Conservation (phyloP, 2,888 invertebrate genomes). For the Sinhomidia bicolor region DNA sequence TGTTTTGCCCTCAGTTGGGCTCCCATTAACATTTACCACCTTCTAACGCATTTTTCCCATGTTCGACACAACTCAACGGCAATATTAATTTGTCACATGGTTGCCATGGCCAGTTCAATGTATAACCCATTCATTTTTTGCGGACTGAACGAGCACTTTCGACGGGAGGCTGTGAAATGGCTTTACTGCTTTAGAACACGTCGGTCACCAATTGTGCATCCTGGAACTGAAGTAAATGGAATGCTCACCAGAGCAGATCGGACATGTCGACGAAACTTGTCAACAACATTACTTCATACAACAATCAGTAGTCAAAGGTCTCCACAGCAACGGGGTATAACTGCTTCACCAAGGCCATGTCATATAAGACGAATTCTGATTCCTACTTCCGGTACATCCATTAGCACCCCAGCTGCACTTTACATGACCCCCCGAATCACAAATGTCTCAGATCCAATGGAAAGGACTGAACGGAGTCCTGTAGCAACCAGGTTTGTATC, state of each 20-base stretch:
- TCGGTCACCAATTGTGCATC: conserved; percentile 78
- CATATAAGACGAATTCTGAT: conserved; percentile 33
- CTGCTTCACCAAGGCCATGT: conserved; percentile 53
- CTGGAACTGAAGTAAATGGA: conserved; percentile 79
- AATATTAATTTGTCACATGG: conserved; percentile 82
- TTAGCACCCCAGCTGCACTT: conserved; percentile 8
- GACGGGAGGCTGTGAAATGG: conserved; percentile 80
- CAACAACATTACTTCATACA: conserved; percentile 73
- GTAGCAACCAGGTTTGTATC: not conserved
- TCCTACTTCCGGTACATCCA: conserved; percentile 7
- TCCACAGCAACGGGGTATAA: conserved; percentile 44
- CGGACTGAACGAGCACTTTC: conserved; percentile 83
- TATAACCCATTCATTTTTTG: conserved; percentile 83
- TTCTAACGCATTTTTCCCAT: conserved; percentile 80
- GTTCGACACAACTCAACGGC: conserved; percentile 82
- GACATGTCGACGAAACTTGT: conserved; percentile 67
- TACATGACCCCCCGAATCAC: conserved; percentile 60
- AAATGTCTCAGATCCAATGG: not conserved
- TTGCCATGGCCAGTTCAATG: conserved; percentile 83
- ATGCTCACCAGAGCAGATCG: conserved; percentile 76
- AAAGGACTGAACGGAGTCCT: conserved; percentile 46
- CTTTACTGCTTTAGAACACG: conserved; percentile 81
- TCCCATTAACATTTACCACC: conserved; percentile 83
- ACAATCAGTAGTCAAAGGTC: conserved; percentile 55
- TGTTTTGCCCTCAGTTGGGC: conserved; percentile 83